Evolutionary conservation across 2,888 invertebrate species (phyloP), one percentile per base, ranked within the genome.

Genomic region (Aphodius granarius): DNA sequence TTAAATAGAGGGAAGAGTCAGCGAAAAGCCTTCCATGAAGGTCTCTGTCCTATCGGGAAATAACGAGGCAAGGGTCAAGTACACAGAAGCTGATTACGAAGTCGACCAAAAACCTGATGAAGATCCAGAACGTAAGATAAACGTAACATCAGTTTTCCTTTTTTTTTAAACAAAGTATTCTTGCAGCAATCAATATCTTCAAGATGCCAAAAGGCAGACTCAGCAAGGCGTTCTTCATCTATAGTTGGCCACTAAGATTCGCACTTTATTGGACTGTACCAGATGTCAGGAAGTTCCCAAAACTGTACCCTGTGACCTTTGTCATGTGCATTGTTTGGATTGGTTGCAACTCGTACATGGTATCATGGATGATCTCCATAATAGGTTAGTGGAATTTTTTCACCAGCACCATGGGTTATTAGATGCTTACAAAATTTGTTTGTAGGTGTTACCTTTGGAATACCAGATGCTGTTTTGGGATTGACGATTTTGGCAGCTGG

Each of bases 361-460:
- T 96, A 21, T 94, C 97, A 0, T 98, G 98, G 97, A 95, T 97
- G 93, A 93, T 97, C 85, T 92, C 95, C 23, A 90, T 94, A 3
- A 92, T 97, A 79, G 97, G 97, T 94, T 76, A 21, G 75, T 13
- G 6, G 15, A 68, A 66, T 19, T 72, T 66, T 66, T 17, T 16
- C n/a, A n/a, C n/a, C n/a, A n/a, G n/a, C n/a, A n/a, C n/a, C n/a
- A n/a, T n/a, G n/a, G n/a, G n/a, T n/a, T n/a, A n/a, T n/a, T n/a
- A n/a, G n/a, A n/a, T n/a, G n/a, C n/a, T n/a, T n/a, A n/a, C n/a
- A n/a, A n/a, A n/a, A n/a, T n/a, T n/a, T 80, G 13, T 74, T 82
- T 86, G 72, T 82, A 93, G 93, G 93, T 22, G 90, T 92, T 78
- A 93, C 95, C 0, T 90, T 96, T 65, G 89, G 90, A 3, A 94